Evolutionary conservation across 2,888 invertebrate species (phyloP), one percentile per base, ranked within the genome.

Genomic region (Acanthoscelides obtectus): DNA sequence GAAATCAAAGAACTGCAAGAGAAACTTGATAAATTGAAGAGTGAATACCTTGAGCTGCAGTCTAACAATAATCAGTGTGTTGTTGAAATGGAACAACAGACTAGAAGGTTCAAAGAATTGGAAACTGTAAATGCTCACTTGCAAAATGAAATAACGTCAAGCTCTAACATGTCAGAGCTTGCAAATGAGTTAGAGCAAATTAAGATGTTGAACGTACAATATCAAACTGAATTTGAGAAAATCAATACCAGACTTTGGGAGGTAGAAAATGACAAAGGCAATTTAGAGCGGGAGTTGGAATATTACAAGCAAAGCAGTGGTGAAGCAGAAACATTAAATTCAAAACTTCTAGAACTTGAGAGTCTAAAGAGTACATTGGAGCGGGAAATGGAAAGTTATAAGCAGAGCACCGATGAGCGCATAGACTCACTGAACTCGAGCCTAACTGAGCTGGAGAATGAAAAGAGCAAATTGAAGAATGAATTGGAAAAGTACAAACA

Each of bases 41-140:
- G 20, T 21, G 22, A 66, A 66, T 66, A 66, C 12, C 5, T 21
- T 21, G 21, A 66, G 6, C 66, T 66, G 5, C 21, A 66, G 22
- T 66, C 66, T 20, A 66, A 8, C 8, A 66, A 20, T 66, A 45
- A 45, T 12, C 45, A 45, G 45, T 45, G 12, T 17, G 17, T 45
- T 12, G 45, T 45, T 3, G 45, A 45, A 45, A 45, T 45, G 45
- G 45, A 45, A 45, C 45, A 45, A 12, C 45, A 45, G 17, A 45
- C 1, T 45, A 3, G 45, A 12, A 45, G 17, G 12, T 12, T 45
- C 45, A 12, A 45, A 20, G 73, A 72, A 27, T 79, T 80, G 72
- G 80, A 80, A 21, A 73, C 71, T 68, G 79, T 79, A 72, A 80
- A 81, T 70, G 70, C 70, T 20, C 72, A 74, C 76, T 19, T 81